phyloP scores from a whole-genome alignment of 2,797 vertebrate species.

The Oreonectes daqikongensis region DNA sequence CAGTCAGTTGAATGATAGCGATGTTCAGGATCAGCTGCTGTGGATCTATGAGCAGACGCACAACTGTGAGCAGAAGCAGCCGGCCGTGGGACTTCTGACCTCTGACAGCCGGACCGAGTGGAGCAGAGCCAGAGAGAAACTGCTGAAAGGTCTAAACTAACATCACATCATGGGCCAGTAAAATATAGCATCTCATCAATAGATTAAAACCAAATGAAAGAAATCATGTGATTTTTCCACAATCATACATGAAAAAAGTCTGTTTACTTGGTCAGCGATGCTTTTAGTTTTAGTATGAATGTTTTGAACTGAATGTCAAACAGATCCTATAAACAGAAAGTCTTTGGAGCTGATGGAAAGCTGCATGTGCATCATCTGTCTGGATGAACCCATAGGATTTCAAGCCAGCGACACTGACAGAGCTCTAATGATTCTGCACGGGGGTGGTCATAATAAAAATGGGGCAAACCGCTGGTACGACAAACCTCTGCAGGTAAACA shows the following conservation, averaged over 20 bases:
- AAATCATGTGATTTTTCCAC: too few relatives aligned
- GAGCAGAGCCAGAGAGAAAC: slow-evolving; percentile 85
- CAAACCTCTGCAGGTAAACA: slow-evolving; percentile 92
- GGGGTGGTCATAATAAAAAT: slow-evolving; percentile 84
- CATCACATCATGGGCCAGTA: background rate
- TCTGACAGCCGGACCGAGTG: slow-evolving; percentile 89
- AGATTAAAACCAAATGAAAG: background rate
- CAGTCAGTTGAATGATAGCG: slow-evolving; percentile 85
- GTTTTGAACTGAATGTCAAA: too few relatives aligned
- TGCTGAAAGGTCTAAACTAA: slow-evolving; percentile 92
- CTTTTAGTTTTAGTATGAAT: too few relatives aligned
- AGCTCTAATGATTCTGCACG: slow-evolving; percentile 88
- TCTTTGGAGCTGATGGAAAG: slow-evolving; percentile 90
- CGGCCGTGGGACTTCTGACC: slow-evolving; percentile 90
- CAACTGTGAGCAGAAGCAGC: slow-evolving; percentile 74
- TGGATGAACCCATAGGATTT: slow-evolving; percentile 79
- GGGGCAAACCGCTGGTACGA: slow-evolving; percentile 98
- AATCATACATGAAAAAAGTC: too few relatives aligned
- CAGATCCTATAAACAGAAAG: slow-evolving; percentile 91
- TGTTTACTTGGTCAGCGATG: too few relatives aligned
- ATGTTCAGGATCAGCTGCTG: slow-evolving; percentile 89
- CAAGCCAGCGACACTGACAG: slow-evolving; percentile 82
- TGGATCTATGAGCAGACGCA: slow-evolving; percentile 73
- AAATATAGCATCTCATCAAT: background rate
- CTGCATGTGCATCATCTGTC: slow-evolving; percentile 87